Base-by-base conservation (phyloP, 2,888 invertebrate genomes). In the Parochlus steinenii region DNA sequence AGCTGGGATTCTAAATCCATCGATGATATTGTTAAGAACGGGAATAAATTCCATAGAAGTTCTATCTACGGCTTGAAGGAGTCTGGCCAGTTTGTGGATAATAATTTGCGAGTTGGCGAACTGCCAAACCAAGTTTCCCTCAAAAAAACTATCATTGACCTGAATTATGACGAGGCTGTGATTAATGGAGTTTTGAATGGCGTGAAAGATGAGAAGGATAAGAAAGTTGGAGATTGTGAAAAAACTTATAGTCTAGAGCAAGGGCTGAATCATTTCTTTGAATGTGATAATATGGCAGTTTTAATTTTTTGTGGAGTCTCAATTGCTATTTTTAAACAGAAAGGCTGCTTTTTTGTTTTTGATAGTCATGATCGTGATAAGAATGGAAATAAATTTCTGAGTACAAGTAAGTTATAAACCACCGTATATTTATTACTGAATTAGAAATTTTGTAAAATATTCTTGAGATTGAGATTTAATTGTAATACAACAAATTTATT, bases 321-420 rank as follows among this genome's bases (percentile, higher is more conserved):
- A 1, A 49, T 64, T 0, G 70, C 65, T 0, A 53, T 74, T 3
- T 73, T 71, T 70, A 60, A 54, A 36, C 53, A 61, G 2, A 61
- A 62, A 1, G 47, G 58, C 3, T 58, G 57, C 30, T 61, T 54
- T 39, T 67, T 66, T 42, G 58, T 67, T 46, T 72, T 68, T 32
- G 72, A 74, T 43, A 69, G 73, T 0, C 67, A 69, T 14, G 63
- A 63, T 0, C 65, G 70, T 31, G 65, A 69, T 42, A 64, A 66
- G 11, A 56, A 63, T 14, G 74, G 74, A 47, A 33, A 49, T 46
- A 29, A 42, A 15, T 31, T 37, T 5, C 43, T 56, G 11, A 27
- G 40, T 1, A 45, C 47, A 29, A 45, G 56, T 57, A 48, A 49
- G 45, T 42, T 11, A 16, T 25, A 31, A 14, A 17, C 15, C n/a